Percentiles rank a stretch among this genome's conserved stretches.
phyloP scores from a whole-genome alignment of 1,140 invertebrate species.

The Latrodectus geometricus region DNA sequence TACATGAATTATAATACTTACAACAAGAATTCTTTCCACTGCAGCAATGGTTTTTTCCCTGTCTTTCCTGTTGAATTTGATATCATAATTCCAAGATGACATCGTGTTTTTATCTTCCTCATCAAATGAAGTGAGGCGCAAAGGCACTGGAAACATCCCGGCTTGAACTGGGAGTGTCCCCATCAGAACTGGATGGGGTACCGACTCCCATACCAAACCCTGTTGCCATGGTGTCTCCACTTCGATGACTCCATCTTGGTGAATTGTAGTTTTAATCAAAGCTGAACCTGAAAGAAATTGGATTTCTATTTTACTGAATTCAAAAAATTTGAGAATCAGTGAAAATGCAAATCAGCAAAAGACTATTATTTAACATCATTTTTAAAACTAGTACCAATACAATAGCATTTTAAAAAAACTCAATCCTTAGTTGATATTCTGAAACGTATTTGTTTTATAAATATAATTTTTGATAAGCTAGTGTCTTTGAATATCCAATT shows the following conservation, averaged over 20 bases:
- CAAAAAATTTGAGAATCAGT: too few species aligned
- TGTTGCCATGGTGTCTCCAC: slow-evolving; percentile 70
- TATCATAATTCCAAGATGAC: slow-evolving; percentile 90
- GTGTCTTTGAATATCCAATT: too few species aligned
- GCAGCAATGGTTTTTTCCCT: slow-evolving; percentile 62
- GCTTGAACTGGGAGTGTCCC: slow-evolving; percentile 89
- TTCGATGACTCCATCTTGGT: slow-evolving; percentile 70
- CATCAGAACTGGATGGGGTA: slow-evolving; percentile 87
- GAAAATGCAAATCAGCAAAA: too few species aligned
- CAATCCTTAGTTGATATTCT: too few species aligned
- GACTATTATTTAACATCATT: too few species aligned
- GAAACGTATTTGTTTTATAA: too few species aligned
- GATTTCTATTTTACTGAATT: background rate
- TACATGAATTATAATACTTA: slow-evolving; percentile 29
- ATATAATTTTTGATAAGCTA: too few species aligned
- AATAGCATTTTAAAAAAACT: too few species aligned
- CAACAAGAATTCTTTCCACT: slow-evolving; percentile 64
- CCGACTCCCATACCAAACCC: slow-evolving; percentile 72
- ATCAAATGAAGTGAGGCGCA: slow-evolving; percentile 78
- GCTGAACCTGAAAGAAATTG: slow-evolving; percentile 63
- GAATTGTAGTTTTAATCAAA: slow-evolving; percentile 67
- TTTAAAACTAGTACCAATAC: too few species aligned
- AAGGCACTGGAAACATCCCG: slow-evolving; percentile 90
- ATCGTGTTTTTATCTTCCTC: slow-evolving; percentile 83
- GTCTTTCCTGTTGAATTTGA: slow-evolving; percentile 67